Evolutionary conservation across 2,888 invertebrate species (phyloP).

Genomic region (Ectemnius continuus): DNA sequence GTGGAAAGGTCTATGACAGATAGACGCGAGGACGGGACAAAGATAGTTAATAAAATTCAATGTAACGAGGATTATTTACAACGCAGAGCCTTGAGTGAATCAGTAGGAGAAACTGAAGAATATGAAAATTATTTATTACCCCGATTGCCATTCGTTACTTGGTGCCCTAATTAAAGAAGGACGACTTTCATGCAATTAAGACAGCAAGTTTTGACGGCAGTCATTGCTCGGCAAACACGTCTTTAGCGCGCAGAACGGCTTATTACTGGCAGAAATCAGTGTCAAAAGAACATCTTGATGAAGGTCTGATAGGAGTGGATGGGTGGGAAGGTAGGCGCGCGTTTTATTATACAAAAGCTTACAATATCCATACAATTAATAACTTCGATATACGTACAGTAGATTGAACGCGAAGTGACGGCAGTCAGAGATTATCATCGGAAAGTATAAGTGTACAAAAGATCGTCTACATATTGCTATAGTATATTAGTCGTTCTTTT

Average conservation of each 20-base stretch:
- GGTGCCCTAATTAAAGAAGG: background rate
- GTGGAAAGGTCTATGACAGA: conserved; percentile 19
- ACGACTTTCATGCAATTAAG: background rate
- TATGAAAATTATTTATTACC: background rate
- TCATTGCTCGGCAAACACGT: too few relatives aligned
- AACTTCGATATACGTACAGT: conserved; percentile 30
- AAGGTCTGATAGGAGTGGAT: conserved; percentile 8
- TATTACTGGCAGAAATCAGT: too few relatives aligned
- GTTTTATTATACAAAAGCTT: conserved; percentile 59
- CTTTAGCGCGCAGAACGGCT: too few relatives aligned
- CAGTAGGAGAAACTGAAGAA: background rate
- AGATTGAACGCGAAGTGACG: conserved; percentile 45
- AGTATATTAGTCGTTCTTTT: conserved; percentile 31
- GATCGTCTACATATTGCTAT: conserved; percentile 51
- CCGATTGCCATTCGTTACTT: background rate
- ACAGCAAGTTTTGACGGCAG: background rate
- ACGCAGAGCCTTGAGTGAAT: conserved; percentile 24
- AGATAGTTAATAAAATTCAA: conserved; percentile 38
- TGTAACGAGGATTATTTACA: conserved; percentile 52
- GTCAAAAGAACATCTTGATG: too few relatives aligned
- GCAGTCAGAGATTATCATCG: conserved; percentile 49
- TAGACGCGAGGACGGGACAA: conserved; percentile 46
- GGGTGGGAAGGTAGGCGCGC: conserved; percentile 32
- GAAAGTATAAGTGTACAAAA: conserved; percentile 58
- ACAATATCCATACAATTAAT: conserved; percentile 38